These are phyloP conservation scores for Cyclargus thomasi DNA, from an alignment of 1,140 invertebrate genomes.

Conservation along the genomic window DNA sequence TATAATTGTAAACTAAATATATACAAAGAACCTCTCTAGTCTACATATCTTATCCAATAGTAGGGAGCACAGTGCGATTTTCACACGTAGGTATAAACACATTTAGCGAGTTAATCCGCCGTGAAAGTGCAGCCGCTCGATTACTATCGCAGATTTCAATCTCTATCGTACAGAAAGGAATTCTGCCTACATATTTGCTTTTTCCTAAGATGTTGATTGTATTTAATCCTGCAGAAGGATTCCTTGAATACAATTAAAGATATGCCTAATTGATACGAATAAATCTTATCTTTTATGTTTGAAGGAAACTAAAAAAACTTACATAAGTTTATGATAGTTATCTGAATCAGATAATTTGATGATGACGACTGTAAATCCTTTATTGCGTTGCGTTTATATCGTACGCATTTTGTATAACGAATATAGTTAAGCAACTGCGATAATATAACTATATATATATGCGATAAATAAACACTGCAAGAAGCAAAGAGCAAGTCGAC, in stretches of 20 bases:
- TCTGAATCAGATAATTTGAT: too few species aligned
- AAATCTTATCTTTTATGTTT: too few species aligned
- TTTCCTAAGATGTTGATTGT: not conserved
- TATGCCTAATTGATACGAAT: not conserved
- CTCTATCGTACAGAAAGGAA: not conserved
- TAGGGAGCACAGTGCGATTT: not conserved
- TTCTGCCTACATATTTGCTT: not conserved
- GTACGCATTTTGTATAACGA: too few species aligned
- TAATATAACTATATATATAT: too few species aligned
- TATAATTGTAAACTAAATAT: not conserved
- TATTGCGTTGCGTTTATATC: too few species aligned
- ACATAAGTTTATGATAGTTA: too few species aligned
- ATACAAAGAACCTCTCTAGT: not conserved
- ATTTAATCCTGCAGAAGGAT: not conserved
- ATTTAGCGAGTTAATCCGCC: constrained; percentile 11
- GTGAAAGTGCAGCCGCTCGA: constrained; percentile 1
- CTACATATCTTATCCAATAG: not conserved
- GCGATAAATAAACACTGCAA: too few species aligned
- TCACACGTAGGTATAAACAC: not conserved
- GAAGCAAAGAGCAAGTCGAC: too few species aligned
- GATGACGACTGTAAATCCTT: too few species aligned
- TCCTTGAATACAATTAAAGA: not conserved
- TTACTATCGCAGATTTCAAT: constrained; percentile 9
- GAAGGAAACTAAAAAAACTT: too few species aligned
- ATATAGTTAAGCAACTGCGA: too few species aligned